Percentiles rank a stretch among this genome's conserved stretches.
phyloP scores from a whole-genome alignment of 2,888 invertebrate genomes.

The Lasioglossum villosulum region DNA sequence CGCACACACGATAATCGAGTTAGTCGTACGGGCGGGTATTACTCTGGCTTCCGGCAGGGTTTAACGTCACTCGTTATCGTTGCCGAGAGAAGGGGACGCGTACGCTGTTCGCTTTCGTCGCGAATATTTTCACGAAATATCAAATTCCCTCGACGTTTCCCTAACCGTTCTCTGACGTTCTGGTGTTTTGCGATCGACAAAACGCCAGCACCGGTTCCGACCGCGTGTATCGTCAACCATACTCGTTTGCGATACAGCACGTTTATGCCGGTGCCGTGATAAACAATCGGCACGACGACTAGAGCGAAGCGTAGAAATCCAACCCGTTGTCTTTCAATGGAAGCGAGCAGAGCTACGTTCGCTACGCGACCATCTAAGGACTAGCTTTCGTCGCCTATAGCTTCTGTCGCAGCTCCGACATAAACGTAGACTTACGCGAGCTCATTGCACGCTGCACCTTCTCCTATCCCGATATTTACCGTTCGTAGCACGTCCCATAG shows the following conservation, averaged over 20 bases:
- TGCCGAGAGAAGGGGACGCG: neutral
- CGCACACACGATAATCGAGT: conserved; percentile 45
- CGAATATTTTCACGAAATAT: neutral
- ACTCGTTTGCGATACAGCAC: too few species aligned
- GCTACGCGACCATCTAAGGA: neutral
- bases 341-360: neutral
- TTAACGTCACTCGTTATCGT: neutral
- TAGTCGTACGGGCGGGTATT: conserved; percentile 36
- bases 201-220: too few species aligned
- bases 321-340: neutral
- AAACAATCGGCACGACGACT: neutral
- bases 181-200: neutral
- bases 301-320: too few species aligned
- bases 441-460: neutral
- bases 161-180: neutral
- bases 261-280: neutral
- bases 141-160: neutral
- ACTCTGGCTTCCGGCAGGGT: conserved; percentile 47
- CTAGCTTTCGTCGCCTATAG: neutral
- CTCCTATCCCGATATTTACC: neutral
- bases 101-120: neutral
- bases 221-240: neutral
- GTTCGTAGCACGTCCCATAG: too few species aligned
- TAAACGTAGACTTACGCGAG: neutral
- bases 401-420: neutral